Evolutionary conservation across 2,113 vertebrate genomes (phyloP), one percentile per base, ranked within the genome.

Genomic region (Callionymus lyra): DNA sequence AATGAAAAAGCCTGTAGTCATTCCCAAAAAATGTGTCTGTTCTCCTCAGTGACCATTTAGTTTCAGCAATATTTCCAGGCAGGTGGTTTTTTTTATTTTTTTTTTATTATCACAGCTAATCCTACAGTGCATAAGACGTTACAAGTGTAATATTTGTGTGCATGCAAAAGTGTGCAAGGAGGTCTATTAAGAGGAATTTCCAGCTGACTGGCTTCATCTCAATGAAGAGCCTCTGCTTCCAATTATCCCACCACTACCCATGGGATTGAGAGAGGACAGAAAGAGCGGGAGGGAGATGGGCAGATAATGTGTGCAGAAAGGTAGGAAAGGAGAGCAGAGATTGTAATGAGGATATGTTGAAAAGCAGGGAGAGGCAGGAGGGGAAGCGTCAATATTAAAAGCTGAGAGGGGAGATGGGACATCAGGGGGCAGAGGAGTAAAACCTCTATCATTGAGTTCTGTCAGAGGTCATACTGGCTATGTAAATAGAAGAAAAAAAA

Each of bases 201-300:
- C 71, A 79, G 63, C 70, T 74, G 76, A 77, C 65, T 76, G 59
- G 64, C 54, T 73, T 73, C 53, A 66, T 80, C 74, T 70, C 67
- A 68, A 74, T 65, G 71, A 72, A 74, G 72, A 81, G 61, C 67
- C 68, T 72, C 71, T 77, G 74, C 76, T 77, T 76, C 77, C 74
- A 81, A 80, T 81, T 79, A 79, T 71, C 61, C 48, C 45, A 53
- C 59, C 27, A 10, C 50, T 34, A 59, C 68, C 53, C 67, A 55
- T 17, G 65, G 71, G 73, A 62, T 35, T 0, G 1, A 40, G 54
- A 41, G 48, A 44, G 38, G 43, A 47, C 19, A 51, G 41, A 42
- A 31, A 21, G 54, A 45, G 16, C n/a, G 36, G 39, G 56, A 38
- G 31, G 31, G 33, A 44, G 50, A 41, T 19, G 10, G 34, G 39